Evolutionary conservation across 1,140 invertebrate species (phyloP).

Genomic region (Oncopodura yosiiana): DNA sequence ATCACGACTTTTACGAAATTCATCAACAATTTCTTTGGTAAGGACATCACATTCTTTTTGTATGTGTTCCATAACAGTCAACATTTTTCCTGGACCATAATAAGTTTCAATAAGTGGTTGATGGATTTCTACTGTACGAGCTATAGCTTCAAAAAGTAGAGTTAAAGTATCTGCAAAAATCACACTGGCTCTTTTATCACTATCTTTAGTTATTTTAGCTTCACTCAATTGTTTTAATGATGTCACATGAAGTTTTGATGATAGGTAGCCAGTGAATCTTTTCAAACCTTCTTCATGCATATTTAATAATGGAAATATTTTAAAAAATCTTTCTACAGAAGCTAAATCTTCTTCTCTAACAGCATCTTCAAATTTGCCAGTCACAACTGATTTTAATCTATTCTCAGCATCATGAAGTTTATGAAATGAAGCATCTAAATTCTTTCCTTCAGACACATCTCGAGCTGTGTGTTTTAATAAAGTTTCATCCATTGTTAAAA

Average conservation of each 20-base stretch:
- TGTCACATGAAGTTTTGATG: conserved; percentile 63
- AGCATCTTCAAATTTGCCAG: conserved; percentile 81
- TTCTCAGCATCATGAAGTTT: conserved; percentile 76
- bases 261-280: conserved; percentile 85
- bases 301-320: conserved; percentile 91
- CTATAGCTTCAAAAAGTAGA: conserved; percentile 77
- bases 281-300: conserved; percentile 83
- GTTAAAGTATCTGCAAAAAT: conserved; percentile 75
- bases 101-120: conserved; percentile 88
- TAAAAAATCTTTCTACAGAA: conserved; percentile 92
- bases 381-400: conserved; percentile 62
- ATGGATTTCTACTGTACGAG: conserved; percentile 76
- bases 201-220: conserved; percentile 50
- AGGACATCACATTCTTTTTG: conserved; percentile 81
- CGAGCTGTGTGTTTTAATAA: conserved; percentile 67
- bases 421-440: conserved; percentile 63
- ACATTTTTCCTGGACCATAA: conserved; percentile 72
- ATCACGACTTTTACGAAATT: conserved; percentile 65
- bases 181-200: conserved; percentile 61
- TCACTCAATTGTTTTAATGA: conserved; percentile 61
- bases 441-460: conserved; percentile 59
- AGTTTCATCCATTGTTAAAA: conserved; percentile 87
- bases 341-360: conserved; percentile 77
- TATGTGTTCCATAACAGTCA: conserved; percentile 58
- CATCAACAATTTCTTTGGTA: conserved; percentile 55